Evolutionary conservation across 2,888 invertebrate genomes (phyloP).

Genomic region (Cephus runcator): DNA sequence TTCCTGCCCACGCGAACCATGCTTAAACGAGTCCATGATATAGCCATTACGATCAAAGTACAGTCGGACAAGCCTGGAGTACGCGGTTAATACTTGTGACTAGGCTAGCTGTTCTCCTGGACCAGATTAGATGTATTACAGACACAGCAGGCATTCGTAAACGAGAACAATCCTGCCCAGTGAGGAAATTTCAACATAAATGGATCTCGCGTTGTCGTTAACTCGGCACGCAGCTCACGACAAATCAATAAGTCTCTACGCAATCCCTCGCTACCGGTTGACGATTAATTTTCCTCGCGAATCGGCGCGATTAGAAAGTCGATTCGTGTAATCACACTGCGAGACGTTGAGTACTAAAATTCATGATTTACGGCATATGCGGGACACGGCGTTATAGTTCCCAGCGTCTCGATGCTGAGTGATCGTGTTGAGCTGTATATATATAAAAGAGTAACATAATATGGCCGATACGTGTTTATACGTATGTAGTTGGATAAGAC

Average conservation of each 20-base stretch:
- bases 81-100: not conserved
- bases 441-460: not conserved
- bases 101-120: not conserved
- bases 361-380: conserved; percentile 14
- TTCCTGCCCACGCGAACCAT: not conserved
- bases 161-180: not conserved
- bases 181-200: not conserved
- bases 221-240: conserved; percentile 2
- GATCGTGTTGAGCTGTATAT: not conserved
- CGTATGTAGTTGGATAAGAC: conserved; percentile 3
- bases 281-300: conserved; percentile 22
- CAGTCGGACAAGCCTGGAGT: not conserved
- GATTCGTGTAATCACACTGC: not conserved
- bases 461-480: not conserved
- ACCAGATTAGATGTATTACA: not conserved
- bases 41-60: not conserved
- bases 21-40: not conserved
- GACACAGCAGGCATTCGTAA: not conserved
- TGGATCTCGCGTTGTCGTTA: not conserved
- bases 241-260: conserved; percentile 6
- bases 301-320: conserved; percentile 26
- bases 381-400: conserved; percentile 6
- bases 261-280: conserved; percentile 13
- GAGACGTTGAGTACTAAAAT: conserved; percentile 20
- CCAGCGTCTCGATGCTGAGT: not conserved